Evolutionary conservation across 2,113 vertebrate genomes (phyloP), one percentile per base, ranked within the genome.

Genomic region (Romanogobio albipinnatus): DNA sequence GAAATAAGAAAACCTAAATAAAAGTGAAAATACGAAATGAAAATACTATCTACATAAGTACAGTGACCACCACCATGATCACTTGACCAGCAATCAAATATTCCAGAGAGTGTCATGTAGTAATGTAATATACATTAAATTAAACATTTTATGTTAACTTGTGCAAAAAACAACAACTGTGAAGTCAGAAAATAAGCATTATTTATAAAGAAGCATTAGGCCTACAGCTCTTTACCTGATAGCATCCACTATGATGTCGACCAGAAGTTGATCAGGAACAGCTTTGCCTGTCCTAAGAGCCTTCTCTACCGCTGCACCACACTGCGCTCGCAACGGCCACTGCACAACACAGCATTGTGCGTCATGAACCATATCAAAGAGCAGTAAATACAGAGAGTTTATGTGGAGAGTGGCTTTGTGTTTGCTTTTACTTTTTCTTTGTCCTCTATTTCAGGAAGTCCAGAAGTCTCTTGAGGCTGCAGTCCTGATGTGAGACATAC

Each of bases 191-290:
- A 33, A 56, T 56, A 19, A 56, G 14, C 51, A 53, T 53, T 53
- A 53, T 17, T 7, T 7, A 53, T 53, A 7, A 53, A 17, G 17
- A 17, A 6, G 59, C 24, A 29, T 14, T 14, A 39, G 39, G 39
- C 39, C 39, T 39, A 19, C 24, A 13, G 24, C 61, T 68, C 81
- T 76, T 89, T 94, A 98, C 98, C 93, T 94, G 88, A 98, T 96
- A 3, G 96, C 95, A 82, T 96, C 94, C 59, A 96, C 89, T 3
- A 98, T 61, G 85, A 98, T 96, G 84, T 94, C 91, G 74, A 97
- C 85, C 14, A 98, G 86, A 61, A 98, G 89, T 61, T 93, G 88
- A 90, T 96, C 95, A 0, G 97, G 91, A 85, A 98, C 86, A 33
- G 87, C 87, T 51, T 91, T 91, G 83, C 97, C 97, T 80, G 91